These are phyloP conservation scores for Prostheceraeus crozeri DNA, from an alignment of 2,888 invertebrate species.

Conservation along the genomic window DNA sequence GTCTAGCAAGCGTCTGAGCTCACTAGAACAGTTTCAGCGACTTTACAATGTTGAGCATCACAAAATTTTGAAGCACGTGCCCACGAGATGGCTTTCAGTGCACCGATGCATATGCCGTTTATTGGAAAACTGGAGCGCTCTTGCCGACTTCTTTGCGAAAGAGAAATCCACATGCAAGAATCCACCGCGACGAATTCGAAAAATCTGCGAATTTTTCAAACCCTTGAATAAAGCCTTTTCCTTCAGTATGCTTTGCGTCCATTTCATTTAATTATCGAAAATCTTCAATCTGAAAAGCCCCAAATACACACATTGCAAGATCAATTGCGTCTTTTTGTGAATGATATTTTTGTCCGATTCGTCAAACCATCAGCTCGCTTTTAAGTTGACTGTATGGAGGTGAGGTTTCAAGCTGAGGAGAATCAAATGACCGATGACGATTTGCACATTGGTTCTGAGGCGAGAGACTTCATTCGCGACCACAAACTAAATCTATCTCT, in stretches of 20 bases:
- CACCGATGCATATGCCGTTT: no score
- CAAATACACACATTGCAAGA: conserved; percentile 25
- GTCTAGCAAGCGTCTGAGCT: conserved; percentile 26
- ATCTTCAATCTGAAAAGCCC: conserved; percentile 33
- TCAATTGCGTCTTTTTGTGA: not conserved
- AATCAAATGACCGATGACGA: conserved; percentile 27
- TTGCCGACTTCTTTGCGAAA: no score
- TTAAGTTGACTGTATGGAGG: conserved; percentile 3
- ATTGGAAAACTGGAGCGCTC: no score
- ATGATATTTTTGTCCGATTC: conserved; percentile 24
- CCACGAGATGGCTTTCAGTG: conserved; percentile 39
- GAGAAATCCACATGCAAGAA: no score
- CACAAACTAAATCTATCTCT: conserved; percentile 1
- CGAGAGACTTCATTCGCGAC: conserved; percentile 25
- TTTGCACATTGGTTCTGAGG: conserved; percentile 24
- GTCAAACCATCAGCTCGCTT: conserved; percentile 34
- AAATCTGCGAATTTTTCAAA: no score
- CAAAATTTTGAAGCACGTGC: conserved; percentile 38
- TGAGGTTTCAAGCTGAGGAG: conserved; percentile 29
- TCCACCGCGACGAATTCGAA: no score
- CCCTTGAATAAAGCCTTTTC: no score
- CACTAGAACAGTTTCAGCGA: conserved; percentile 31
- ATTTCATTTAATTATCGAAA: conserved; percentile 23
- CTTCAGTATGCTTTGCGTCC: conserved; percentile 14
- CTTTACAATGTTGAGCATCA: conserved; percentile 26